A percentile compares a stretch with the other conserved stretches of the same genome.
Conservation (phyloP, 1,140 invertebrate genomes). For the Tetragonula clypearis region DNA sequence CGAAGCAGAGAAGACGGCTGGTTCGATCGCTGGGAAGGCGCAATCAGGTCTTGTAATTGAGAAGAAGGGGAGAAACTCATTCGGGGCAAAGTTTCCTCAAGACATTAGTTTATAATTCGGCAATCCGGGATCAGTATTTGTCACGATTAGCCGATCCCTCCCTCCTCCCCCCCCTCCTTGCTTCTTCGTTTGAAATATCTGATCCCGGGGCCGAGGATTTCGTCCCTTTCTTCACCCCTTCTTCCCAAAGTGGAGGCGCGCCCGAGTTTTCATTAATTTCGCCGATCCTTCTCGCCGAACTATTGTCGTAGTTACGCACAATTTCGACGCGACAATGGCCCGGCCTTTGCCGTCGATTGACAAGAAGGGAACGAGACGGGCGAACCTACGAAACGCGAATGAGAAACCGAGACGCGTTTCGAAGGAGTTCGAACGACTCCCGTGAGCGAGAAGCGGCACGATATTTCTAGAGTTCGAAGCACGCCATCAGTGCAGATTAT, state of each 20-base stretch:
- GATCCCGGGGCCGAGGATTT: conserved; percentile 48
- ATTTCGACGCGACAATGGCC: conserved; percentile 76
- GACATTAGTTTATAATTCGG: conserved; percentile 82
- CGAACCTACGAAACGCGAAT: conserved; percentile 35
- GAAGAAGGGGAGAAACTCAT: conserved; percentile 58
- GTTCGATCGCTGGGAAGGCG: conserved; percentile 25
- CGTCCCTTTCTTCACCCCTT: conserved; percentile 67
- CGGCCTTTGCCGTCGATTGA: conserved; percentile 63
- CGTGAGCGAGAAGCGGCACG: conserved; percentile 44
- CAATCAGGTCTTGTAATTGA: conserved; percentile 46
- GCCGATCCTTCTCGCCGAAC: conserved; percentile 70
- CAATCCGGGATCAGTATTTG: conserved; percentile 81
- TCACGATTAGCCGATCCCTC: conserved; percentile 79
- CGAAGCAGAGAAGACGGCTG: background rate
- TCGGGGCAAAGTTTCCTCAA: conserved; percentile 73
- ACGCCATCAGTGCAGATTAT: conserved; percentile 66
- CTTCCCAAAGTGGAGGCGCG: conserved; percentile 54
- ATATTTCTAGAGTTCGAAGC: conserved; percentile 53
- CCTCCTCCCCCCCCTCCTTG: conserved; percentile 22
- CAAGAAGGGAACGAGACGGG: conserved; percentile 32
- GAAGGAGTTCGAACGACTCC: conserved; percentile 55
- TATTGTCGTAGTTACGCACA: conserved; percentile 79
- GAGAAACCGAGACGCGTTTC: conserved; percentile 40
- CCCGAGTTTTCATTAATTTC: conserved; percentile 80
- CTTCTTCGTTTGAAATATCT: conserved; percentile 58